Percentiles rank a stretch among this genome's conserved stretches.
Evolutionary conservation across 2,888 invertebrate genomes (phyloP).

Genomic region (Calameuta pallipes): DNA sequence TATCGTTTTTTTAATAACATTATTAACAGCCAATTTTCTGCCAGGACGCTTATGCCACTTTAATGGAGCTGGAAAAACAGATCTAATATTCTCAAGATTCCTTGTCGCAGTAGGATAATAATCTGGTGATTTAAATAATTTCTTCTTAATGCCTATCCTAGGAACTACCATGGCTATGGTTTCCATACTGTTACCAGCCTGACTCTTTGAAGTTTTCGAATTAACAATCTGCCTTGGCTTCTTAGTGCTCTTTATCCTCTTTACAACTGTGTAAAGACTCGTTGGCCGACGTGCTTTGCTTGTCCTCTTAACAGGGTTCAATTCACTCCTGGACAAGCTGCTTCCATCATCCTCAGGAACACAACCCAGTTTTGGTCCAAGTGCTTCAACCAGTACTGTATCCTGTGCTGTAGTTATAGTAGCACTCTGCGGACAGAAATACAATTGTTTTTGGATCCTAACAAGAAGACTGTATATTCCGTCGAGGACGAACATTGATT

Average conservation of each 20-base stretch:
- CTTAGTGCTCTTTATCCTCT: conserved; percentile 51
- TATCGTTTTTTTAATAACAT: conserved; percentile 19
- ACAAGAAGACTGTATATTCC: background rate
- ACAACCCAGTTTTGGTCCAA: conserved; percentile 37
- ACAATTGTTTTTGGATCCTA: conserved; percentile 9
- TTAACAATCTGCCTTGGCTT: conserved; percentile 41
- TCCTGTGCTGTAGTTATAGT: conserved; percentile 36
- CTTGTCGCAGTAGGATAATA: conserved; percentile 13
- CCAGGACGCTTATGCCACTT: conserved; percentile 17
- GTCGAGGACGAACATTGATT: background rate
- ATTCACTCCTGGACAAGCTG: conserved; percentile 38
- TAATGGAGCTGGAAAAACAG: conserved; percentile 6
- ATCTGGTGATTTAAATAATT: conserved; percentile 33
- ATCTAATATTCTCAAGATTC: conserved; percentile 13
- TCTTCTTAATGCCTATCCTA: conserved; percentile 13
- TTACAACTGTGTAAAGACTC: conserved; percentile 49
- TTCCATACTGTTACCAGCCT: conserved; percentile 30
- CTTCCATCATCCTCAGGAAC: conserved; percentile 30
- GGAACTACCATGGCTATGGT: background rate
- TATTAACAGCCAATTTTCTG: conserved; percentile 22
- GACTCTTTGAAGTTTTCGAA: conserved; percentile 41
- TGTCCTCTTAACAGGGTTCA: conserved; percentile 40
- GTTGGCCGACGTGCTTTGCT: conserved; percentile 47
- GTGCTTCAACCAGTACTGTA: conserved; percentile 39
- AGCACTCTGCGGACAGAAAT: conserved; percentile 47